These are phyloP conservation scores for Panthera tigris DNA, from an alignment of 2,113 vertebrate genomes.

Conservation along the genomic window DNA sequence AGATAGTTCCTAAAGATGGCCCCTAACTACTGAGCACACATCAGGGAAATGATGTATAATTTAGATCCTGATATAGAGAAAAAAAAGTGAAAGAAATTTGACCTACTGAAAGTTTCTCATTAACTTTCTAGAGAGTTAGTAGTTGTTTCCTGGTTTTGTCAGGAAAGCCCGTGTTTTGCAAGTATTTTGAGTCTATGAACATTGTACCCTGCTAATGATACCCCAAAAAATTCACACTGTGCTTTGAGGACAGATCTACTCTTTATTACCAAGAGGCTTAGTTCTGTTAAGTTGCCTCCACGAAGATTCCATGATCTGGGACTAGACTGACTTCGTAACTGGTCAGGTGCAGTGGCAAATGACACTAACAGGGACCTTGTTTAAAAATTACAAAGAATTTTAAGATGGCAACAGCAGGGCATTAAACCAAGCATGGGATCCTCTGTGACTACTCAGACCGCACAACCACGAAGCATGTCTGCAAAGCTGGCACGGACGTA, in stretches of 20 bases:
- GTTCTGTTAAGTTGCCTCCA: neutral
- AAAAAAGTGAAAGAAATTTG: neutral
- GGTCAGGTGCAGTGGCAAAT: neutral
- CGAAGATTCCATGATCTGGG: neutral
- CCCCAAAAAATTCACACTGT: neutral
- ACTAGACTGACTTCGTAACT: neutral
- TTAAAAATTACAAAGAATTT: neutral
- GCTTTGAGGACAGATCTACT: neutral
- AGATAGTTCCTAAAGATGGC: neutral
- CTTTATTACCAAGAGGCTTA: neutral
- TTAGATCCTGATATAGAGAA: neutral
- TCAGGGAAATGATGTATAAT: neutral
- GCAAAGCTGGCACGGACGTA: rapidly evolving
- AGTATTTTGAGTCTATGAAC: slow-evolving; percentile 9
- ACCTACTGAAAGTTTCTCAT: neutral
- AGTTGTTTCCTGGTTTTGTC: neutral
- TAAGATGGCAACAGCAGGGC: neutral
- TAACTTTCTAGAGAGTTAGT: slow-evolving; percentile 7
- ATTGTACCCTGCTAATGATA: neutral
- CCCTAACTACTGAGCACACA: neutral
- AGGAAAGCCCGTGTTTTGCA: neutral
- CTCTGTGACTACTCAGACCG: neutral
- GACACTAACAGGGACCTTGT: neutral
- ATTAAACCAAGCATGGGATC: neutral
- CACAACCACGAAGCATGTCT: neutral